A percentile compares a stretch with the other conserved stretches of the same genome.
These are phyloP conservation scores for Autographa gamma DNA, from an alignment of 2,888 invertebrate genomes.

Conservation along the genomic window DNA sequence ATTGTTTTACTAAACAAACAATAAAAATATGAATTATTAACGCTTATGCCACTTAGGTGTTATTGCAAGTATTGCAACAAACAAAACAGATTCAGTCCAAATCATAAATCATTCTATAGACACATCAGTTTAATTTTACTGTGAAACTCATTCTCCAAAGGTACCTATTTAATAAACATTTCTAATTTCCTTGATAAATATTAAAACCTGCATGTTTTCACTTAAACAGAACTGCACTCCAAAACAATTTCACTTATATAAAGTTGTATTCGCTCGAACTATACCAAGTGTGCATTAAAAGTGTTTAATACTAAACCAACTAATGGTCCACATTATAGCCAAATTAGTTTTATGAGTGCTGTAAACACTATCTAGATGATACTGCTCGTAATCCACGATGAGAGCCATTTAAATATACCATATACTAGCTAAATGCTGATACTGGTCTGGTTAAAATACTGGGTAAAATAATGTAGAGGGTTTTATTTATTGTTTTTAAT, in stretches of 20 bases:
- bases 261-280: constrained; percentile 3
- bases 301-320: constrained; percentile 54
- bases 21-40: no score
- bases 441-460: constrained; percentile 26
- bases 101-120: no score
- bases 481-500: not conserved
- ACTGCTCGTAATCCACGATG: constrained; percentile 51
- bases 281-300: constrained; percentile 46
- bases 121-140: no score
- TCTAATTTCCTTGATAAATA: no score
- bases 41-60: no score
- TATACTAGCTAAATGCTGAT: constrained; percentile 51
- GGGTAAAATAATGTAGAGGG: not conserved
- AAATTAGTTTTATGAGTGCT: constrained; percentile 69
- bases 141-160: no score
- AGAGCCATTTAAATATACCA: constrained; percentile 61
- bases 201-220: no score
- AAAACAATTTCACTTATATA: not conserved
- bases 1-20: no score
- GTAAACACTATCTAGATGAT: constrained; percentile 71
- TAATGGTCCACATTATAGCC: constrained; percentile 65
- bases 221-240: not conserved
- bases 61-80: no score
- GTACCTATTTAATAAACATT: no score
- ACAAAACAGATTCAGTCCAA: no score